Evolutionary conservation across 2,797 vertebrate genomes (phyloP).

Genomic region (Lagorchestes hirsutus): DNA sequence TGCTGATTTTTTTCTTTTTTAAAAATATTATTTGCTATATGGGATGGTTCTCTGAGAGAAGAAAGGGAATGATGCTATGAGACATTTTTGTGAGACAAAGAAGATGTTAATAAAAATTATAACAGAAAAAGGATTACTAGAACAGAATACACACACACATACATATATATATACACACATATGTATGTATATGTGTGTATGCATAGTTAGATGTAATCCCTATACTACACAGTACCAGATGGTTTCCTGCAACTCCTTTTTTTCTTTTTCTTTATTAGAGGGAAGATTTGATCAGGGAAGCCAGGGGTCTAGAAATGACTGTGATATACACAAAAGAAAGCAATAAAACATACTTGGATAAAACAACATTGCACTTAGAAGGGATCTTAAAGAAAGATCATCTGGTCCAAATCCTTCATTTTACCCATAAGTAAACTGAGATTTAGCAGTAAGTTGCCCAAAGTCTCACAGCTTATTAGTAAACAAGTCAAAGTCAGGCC

Average conservation of each 20-base stretch:
- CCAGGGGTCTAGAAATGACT: neutral
- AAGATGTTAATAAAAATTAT: neutral
- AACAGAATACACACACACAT: neutral
- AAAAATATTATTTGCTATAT: neutral
- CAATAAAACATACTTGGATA: neutral
- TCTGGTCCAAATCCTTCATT: neutral
- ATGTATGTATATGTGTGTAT: neutral
- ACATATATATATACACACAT: no score
- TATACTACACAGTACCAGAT: neutral
- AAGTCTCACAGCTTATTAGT: neutral
- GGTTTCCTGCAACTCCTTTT: no score
- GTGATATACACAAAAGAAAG: neutral
- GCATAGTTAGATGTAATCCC: neutral
- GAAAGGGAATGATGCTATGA: neutral
- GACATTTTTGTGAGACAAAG: neutral
- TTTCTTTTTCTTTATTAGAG: neutral
- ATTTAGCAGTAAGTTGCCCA: neutral
- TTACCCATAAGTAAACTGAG: neutral
- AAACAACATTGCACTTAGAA: neutral
- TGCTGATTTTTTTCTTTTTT: neutral
- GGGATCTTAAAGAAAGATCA: neutral
- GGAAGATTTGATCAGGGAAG: neutral
- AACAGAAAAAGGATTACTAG: neutral
- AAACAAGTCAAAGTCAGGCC: neutral
- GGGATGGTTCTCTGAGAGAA: neutral